These are phyloP conservation scores for Phasia obesa DNA, from an alignment of 2,888 invertebrate genomes.

Conservation along the genomic window DNA sequence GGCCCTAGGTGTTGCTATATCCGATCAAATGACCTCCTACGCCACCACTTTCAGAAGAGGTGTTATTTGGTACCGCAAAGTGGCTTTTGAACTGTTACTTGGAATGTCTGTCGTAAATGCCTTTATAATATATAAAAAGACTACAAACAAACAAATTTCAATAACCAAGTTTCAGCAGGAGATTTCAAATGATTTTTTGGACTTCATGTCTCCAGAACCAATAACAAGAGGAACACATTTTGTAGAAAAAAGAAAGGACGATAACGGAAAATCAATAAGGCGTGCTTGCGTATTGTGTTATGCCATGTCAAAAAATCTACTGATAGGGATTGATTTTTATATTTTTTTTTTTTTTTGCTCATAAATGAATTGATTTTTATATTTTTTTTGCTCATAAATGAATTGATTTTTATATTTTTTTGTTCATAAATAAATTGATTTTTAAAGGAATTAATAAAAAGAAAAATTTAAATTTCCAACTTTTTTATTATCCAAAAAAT, in stretches of 20 bases:
- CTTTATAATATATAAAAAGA: conserved; percentile 68
- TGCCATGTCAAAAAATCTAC: conserved; percentile 26
- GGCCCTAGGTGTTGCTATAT: conserved; percentile 75
- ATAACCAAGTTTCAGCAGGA: conserved; percentile 25
- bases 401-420: neutral
- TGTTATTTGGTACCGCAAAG: conserved; percentile 59
- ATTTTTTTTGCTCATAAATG: conserved; percentile 30
- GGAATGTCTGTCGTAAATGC: conserved; percentile 46
- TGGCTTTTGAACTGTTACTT: conserved; percentile 38
- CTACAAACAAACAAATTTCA: conserved; percentile 52
- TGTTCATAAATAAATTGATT: conserved; percentile 24
- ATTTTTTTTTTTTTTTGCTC: conserved; percentile 20
- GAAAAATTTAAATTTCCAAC: neutral
- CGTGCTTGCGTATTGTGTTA: conserved; percentile 12
- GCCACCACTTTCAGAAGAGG: conserved; percentile 72
- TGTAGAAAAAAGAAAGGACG: conserved; percentile 26
- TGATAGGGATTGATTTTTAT: conserved; percentile 6
- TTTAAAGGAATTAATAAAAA: neutral
- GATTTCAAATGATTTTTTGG: conserved; percentile 14
- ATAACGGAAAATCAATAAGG: conserved; percentile 10
- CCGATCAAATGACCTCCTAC: conserved; percentile 76
- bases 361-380: conserved; percentile 13
- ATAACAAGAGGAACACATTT: conserved; percentile 32
- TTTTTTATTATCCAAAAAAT: conserved; percentile 19
- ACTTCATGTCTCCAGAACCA: conserved; percentile 15